Evolutionary conservation across 2,113 vertebrate genomes (phyloP), one percentile per base, ranked within the genome.

Genomic region (Atrichornis clamosus): DNA sequence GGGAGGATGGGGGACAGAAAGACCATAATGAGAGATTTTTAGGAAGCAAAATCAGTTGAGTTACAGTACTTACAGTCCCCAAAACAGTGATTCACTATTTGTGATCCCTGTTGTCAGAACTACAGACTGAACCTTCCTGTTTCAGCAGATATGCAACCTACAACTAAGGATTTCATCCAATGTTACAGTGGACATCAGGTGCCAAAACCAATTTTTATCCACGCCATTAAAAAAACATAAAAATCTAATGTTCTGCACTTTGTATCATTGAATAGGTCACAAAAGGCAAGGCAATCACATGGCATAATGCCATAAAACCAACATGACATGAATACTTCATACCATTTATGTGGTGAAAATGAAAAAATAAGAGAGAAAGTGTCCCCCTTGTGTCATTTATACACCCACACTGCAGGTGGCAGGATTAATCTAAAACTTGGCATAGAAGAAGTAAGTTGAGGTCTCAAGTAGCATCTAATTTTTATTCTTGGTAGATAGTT

Each of bases 401-500:
- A 77, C 23, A 65, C 42, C 58, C 86, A 62, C 83, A 55, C 56
- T 21, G 27, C 67, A 89, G 79, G 73, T 63, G 59, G 68, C 53
- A 93, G 79, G 78, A 93, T 47, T 83, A 96, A 84, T 96, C 92
- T 88, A 86, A 81, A 93, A 85, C 93, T 85, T 96, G 91, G 93
- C 95, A 96, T 12, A 90, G 89, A 96, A 93, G 91, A 26, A 96
- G 68, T 56, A 97, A 87, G 87, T 26, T 96, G 95, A 96, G 92
- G 33, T 75, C 80, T 95, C 77, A 87, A 91, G 60, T 91, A 96
- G 73, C 41, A 95, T 79, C 81, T 96, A 83, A 96, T 96, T 96
- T 97, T 97, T 95, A 97, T 95, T 96, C 92, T 89, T 81, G 49
- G 60, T 30, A 89, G 81, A 87, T 33, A 84, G 87, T 44, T 91